Base-by-base conservation (phyloP, 1,140 invertebrate genomes). In the Acromyrmex heyeri region DNA sequence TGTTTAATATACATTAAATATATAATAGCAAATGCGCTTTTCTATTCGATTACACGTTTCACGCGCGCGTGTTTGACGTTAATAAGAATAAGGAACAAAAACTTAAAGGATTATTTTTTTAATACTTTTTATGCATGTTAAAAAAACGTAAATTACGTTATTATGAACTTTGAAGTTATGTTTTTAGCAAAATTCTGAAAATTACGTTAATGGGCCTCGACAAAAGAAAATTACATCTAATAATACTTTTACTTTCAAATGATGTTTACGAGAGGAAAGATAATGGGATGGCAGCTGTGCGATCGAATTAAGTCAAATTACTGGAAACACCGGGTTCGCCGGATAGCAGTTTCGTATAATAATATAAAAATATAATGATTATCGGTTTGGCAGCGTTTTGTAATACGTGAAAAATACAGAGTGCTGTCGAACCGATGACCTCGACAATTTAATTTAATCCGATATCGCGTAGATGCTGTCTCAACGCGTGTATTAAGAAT, bases 261-360 rank as follows among this genome's bases (percentile, higher is more conserved):
- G n/a, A 75, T 57, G 53, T 30, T 30, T n/a, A 61, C 7, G 69
- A 10, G 24, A 34, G 69, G n/a, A 34, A 34, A 55, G 69, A 50
- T 75, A 73, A 83, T 83, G 38, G 53, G 65, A 30, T 8, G n/a
- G 79, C 65, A 55, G 38, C 38, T 62, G 24, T 24, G 53, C 79
- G 38, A 73, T 72, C n/a, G 67, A 82, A 82, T 82, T 48, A 82
- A 82, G 67, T 59, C 53, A 48, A 73, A 44, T 82, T 82, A 73
- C 44, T 44, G 78, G 27, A 69, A 82, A 72, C 34, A 73, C 3
- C 6, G 53, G 53, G 34, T 73, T 73, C n/a, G 48, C 48, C 16
- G 48, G 18, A 34, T 78, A 34, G 48, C 27, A 67, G 67, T 82
- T 82, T 72, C 7, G 67, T 59, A 72, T 82, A 59, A 65, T 44